Conservation (phyloP, 2,888 invertebrate genomes). For the Amiota minor region DNA sequence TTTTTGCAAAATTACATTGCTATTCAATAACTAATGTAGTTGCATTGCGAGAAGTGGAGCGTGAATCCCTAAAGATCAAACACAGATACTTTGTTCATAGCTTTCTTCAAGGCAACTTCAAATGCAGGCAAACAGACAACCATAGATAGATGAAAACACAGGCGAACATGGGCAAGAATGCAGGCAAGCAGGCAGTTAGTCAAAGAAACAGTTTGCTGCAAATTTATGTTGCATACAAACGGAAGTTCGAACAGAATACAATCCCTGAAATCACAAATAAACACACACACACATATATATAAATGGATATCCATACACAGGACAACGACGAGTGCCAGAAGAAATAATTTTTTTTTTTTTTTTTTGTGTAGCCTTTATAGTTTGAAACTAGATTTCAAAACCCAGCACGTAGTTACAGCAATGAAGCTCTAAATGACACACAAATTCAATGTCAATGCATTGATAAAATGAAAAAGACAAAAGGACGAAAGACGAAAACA, state of each 20-base stretch:
- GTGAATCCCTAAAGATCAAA: not conserved
- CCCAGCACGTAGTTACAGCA: conserved; percentile 13
- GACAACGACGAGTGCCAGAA: not conserved
- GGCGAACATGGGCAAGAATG: no score
- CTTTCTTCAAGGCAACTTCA: not conserved
- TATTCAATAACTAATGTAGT: conserved; percentile 12
- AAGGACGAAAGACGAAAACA: conserved; percentile 14
- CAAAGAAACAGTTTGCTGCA: conserved; percentile 2
- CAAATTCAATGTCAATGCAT: conserved; percentile 62
- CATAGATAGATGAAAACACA: no score
- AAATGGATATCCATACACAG: not conserved
- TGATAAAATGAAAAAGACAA: conserved; percentile 37
- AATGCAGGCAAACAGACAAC: not conserved
- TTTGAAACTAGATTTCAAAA: not conserved
- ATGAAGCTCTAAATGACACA: conserved; percentile 45
- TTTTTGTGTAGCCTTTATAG: no score
- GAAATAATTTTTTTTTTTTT: no score
- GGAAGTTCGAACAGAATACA: not conserved
- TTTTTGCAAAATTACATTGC: conserved; percentile 12
- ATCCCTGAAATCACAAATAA: not conserved
- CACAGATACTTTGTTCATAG: not conserved
- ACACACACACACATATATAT: not conserved
- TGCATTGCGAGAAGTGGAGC: not conserved
- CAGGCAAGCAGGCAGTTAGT: no score
- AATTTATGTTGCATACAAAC: conserved; percentile 16